Base-by-base conservation (phyloP, 2,888 invertebrate species). In the Pecten maximus region DNA sequence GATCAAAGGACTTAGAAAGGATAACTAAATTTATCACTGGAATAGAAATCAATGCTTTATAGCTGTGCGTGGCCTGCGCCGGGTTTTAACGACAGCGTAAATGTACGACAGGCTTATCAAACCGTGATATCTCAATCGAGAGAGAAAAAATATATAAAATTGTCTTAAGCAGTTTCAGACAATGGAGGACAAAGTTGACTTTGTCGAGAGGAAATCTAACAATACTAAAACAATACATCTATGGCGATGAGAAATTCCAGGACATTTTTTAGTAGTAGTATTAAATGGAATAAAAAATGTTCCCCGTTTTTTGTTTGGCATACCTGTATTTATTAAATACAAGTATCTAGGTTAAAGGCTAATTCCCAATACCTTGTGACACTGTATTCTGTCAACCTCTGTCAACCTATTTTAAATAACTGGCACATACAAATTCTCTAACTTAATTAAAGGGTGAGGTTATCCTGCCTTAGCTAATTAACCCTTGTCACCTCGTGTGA, bases 21-120 rank as follows among this genome's bases (percentile, higher is more conserved):
- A 74, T 74, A 74, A 35, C 74, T 28, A 35, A 74, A 35, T 74
- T 74, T 74, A 74, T 74, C 3, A 74, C 74, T 74, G 74, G 74
- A 74, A 74, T 35, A 74, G 35, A 74, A 74, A 74, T 74, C 74
- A 74, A 74, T 74, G 74, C 35, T 74, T 74, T 74, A 74, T 35
- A 10, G 35, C 74, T 35, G 2, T 74, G 3, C 74, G 10, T 23
- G 35, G 28, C 28, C 74, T 28, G 35, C 10, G 74, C 28, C 10
- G 10, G 74, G 8, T 28, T 35, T 74, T 74, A 74, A 74, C 23
- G 74, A 28, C 74, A 10, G 74, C 19, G 28, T 74, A 23, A 74
- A 35, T 60, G 23, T 60, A 23, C 35, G 74, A 10, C 10, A 16
- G 28, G 74, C 35, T 74, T 74, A 74, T 74, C 35, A 74, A 74